A percentile compares a stretch with the other conserved stretches of the same genome.
phyloP scores from a whole-genome alignment of 2,797 vertebrate species.

The Buphagus erythrorhynchus region DNA sequence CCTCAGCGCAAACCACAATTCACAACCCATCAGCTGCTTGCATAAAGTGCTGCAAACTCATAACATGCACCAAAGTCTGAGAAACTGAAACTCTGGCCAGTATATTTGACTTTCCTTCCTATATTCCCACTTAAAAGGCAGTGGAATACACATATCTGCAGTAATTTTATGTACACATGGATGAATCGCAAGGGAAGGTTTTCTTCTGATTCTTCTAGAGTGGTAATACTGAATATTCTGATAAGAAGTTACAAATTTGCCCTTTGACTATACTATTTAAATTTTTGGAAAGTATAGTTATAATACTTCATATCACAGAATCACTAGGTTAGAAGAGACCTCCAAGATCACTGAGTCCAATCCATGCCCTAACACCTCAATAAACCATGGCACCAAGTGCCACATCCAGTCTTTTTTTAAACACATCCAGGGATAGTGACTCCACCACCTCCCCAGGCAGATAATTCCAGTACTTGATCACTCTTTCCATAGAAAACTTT shows the following conservation, averaged over 20 bases:
- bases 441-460: no score
- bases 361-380: no score
- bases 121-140: neutral
- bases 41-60: neutral
- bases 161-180: neutral
- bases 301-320: neutral
- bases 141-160: neutral
- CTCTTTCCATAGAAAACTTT: no score
- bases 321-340: no score
- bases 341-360: no score
- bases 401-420: no score
- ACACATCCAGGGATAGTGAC: no score
- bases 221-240: neutral
- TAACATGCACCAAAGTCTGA: neutral
- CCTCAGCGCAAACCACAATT: neutral
- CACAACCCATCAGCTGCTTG: neutral
- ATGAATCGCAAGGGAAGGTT: neutral
- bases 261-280: neutral
- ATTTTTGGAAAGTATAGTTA: neutral
- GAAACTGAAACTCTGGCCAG: neutral
- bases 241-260: neutral
- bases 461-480: no score
- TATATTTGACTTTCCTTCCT: neutral
- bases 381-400: no score
- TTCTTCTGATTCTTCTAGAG: neutral